phyloP scores from a whole-genome alignment of 2,113 vertebrate species.

The Bos indicus region DNA sequence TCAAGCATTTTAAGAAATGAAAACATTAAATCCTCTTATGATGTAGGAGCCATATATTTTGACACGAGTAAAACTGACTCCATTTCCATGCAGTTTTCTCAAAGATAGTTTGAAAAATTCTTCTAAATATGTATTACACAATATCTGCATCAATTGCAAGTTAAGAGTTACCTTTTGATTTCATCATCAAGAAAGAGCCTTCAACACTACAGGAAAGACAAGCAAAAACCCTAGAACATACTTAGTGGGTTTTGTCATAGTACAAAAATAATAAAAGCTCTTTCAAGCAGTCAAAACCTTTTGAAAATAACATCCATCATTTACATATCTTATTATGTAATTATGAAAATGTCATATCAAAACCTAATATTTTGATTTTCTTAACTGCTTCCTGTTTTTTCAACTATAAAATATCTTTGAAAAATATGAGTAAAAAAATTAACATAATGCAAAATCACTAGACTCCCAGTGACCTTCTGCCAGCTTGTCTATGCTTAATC shows the following conservation, averaged over 20 bases:
- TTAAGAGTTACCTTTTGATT: background rate
- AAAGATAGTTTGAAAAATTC: background rate
- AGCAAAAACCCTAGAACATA: background rate
- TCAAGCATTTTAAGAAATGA: slow-evolving; percentile 57
- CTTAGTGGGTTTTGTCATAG: background rate
- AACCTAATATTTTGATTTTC: slow-evolving; percentile 25
- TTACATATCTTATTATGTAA: background rate
- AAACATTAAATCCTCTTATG: slow-evolving; percentile 37
- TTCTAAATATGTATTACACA: background rate
- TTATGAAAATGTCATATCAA: background rate
- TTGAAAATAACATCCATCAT: background rate
- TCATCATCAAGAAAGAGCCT: background rate
- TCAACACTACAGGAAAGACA: background rate
- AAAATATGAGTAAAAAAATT: background rate
- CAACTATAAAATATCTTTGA: background rate
- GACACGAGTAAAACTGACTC: slow-evolving; percentile 4
- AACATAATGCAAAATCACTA: background rate
- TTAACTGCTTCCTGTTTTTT: background rate
- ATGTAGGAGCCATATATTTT: slow-evolving; percentile 40
- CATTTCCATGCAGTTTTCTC: background rate
- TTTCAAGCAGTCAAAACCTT: background rate
- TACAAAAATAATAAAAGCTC: background rate
- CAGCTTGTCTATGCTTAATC: background rate
- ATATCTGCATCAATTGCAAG: background rate
- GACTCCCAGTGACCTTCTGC: background rate